Percentiles rank a stretch among this genome's conserved stretches.
phyloP scores from a whole-genome alignment of 2,113 vertebrate species.

The Beaufortia kweichowensis region DNA sequence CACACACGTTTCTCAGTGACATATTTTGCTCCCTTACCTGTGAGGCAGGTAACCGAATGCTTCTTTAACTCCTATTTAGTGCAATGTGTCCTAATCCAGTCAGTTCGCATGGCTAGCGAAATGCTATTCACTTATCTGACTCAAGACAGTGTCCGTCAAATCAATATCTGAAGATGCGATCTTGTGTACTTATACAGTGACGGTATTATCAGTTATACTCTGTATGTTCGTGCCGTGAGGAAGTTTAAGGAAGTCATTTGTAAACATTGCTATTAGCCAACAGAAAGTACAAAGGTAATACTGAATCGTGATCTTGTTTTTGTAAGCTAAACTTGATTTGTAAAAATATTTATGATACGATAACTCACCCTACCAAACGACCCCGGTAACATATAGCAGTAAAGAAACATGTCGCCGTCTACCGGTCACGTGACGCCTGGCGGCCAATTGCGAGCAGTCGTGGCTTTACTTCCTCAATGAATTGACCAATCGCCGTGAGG shows the following conservation, averaged over 20 bases:
- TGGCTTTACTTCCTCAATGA: neutral
- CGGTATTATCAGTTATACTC: neutral
- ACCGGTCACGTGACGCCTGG: neutral
- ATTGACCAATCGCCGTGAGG: conserved; percentile 25
- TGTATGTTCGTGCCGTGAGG: neutral
- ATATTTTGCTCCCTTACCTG: neutral
- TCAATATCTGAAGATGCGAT: neutral
- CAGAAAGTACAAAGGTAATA: neutral
- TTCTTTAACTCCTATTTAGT: neutral
- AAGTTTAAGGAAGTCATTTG: too few species aligned
- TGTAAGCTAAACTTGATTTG: neutral
- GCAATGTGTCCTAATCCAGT: neutral
- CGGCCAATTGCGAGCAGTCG: conserved; percentile 16
- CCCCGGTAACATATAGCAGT: neutral
- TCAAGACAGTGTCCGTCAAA: neutral
- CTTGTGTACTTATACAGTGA: neutral
- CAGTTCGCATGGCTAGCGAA: neutral
- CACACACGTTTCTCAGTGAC: neutral
- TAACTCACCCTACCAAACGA: neutral
- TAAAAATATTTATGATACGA: neutral
- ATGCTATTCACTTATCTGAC: neutral
- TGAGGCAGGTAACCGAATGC: neutral
- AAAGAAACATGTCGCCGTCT: neutral
- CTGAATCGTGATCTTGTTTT: neutral
- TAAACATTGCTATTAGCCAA: neutral